phyloP scores from a whole-genome alignment of 2,113 vertebrate species.

The Podocnemis expansa region DNA sequence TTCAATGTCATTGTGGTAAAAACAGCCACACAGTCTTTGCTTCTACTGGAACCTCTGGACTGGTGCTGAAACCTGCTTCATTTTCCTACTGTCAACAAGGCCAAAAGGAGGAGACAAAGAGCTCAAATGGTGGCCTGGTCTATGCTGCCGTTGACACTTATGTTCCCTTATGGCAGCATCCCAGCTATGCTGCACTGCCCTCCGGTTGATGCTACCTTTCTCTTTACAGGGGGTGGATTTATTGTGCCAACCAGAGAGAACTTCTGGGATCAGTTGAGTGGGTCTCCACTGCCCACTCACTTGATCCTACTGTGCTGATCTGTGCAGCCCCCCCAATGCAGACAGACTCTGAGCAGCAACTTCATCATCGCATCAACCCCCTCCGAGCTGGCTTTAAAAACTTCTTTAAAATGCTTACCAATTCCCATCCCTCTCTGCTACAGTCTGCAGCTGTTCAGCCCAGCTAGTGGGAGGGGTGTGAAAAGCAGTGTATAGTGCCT shows the following conservation, averaged over 20 bases:
- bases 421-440: background rate
- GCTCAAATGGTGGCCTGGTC: background rate
- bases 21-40: rapidly evolving
- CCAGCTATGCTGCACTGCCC: no score
- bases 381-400: background rate
- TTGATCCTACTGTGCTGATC: no score
- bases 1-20: background rate
- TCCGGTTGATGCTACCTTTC: no score
- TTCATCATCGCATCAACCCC: background rate
- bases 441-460: rapidly evolving
- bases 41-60: background rate
- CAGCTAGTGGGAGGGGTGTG: background rate
- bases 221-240: no score
- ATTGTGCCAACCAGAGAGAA: no score
- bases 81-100: background rate
- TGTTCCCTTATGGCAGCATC: no score
- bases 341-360: background rate
- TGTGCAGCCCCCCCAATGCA: no score
- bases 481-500: background rate
- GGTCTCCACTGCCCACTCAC: no score
- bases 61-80: background rate
- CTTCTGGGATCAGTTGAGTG: no score
- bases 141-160: no score
- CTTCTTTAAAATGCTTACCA: background rate
- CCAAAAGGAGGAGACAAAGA: background rate